Evolutionary conservation across 2,113 vertebrate species (phyloP).

Genomic region (Crocuta crocuta): DNA sequence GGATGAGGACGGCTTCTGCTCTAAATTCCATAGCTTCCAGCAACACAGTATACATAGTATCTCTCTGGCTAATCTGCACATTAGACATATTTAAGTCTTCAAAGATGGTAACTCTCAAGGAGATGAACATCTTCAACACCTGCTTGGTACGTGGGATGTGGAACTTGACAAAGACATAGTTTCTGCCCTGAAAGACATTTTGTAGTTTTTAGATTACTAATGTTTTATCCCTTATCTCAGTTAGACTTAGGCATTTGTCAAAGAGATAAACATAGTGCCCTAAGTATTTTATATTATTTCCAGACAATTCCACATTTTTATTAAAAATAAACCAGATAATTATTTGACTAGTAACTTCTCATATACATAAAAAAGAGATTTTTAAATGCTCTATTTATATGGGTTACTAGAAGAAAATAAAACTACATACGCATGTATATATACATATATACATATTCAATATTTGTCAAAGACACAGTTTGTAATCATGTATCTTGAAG

Average conservation of each 20-base stretch:
- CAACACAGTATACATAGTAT: not conserved
- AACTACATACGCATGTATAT: too few relatives aligned
- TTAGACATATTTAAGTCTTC: not conserved
- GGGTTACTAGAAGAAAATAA: not conserved
- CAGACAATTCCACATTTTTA: not conserved
- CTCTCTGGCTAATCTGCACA: not conserved
- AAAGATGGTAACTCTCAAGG: not conserved
- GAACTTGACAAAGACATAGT: not conserved
- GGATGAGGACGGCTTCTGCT: accelerated
- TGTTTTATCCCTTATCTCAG: not conserved
- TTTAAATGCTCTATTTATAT: not conserved
- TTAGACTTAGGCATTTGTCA: not conserved
- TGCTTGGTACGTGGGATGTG: not conserved
- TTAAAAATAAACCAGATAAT: not conserved
- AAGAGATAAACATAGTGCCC: not conserved
- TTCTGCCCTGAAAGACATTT: not conserved
- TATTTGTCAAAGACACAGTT: accelerated
- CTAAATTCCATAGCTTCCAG: not conserved
- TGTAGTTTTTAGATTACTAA: not conserved
- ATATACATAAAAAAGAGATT: not conserved
- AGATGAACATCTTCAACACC: not conserved
- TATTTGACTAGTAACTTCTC: not conserved
- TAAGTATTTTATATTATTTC: not conserved
- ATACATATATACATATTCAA: too few relatives aligned
- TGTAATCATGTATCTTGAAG: not conserved